phyloP scores from a whole-genome alignment of 2,113 vertebrate genomes.

The Oncorhynchus masou region DNA sequence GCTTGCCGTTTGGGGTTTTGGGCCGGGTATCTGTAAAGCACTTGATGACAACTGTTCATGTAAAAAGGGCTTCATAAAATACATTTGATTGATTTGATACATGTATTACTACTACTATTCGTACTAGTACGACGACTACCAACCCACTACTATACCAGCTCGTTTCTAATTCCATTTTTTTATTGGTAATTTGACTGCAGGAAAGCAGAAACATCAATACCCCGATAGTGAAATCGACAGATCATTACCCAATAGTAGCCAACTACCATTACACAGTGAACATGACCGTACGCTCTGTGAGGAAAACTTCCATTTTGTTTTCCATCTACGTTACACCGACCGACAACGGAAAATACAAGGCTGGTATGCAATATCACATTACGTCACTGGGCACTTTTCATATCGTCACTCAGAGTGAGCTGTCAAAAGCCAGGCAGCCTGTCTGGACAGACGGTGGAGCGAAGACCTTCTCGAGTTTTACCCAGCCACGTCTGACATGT shows the following conservation, averaged over 20 bases:
- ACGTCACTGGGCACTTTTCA: not conserved
- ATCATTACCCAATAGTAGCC: too few relatives aligned
- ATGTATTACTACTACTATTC: not conserved
- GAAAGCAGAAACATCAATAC: too few relatives aligned
- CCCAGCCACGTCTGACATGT: slow-evolving; percentile 7
- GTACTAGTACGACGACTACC: not conserved
- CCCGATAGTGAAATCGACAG: too few relatives aligned
- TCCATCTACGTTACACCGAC: not conserved
- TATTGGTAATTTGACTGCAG: too few relatives aligned
- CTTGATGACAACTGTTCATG: too few relatives aligned
- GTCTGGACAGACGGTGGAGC: not conserved
- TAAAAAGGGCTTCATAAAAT: too few relatives aligned
- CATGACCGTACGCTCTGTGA: too few relatives aligned
- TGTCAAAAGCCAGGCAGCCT: not conserved
- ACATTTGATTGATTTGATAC: too few relatives aligned
- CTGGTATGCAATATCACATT: not conserved
- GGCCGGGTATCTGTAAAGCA: too few relatives aligned
- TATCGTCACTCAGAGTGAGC: not conserved
- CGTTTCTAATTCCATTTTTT: too few relatives aligned
- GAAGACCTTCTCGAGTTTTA: slow-evolving; percentile 5
- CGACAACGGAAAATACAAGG: not conserved
- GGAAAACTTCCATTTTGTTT: not conserved
- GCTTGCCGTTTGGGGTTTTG: too few relatives aligned
- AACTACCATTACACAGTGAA: too few relatives aligned
- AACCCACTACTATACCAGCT: not conserved